Conservation (phyloP, 2,113 vertebrate species). For the Semicossyphus pulcher region DNA sequence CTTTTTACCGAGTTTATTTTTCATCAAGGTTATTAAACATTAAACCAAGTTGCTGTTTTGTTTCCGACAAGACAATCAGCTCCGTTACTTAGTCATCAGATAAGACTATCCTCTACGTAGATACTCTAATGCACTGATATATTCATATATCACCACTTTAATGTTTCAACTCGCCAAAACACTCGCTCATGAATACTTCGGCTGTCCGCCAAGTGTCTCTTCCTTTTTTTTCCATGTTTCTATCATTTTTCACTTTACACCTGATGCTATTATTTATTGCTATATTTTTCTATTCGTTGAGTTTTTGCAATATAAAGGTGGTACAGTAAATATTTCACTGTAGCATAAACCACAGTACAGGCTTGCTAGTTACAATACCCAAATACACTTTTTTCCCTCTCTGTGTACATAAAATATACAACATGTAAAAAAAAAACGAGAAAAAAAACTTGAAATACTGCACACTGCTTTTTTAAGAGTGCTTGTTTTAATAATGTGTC, state of each 20-base stretch:
- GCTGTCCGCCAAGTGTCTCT: conserved; percentile 80
- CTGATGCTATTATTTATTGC: conserved; percentile 72
- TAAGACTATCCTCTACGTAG: conserved; percentile 42
- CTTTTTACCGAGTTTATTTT: background rate
- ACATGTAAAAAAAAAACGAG: conserved; percentile 60
- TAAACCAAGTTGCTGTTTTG: conserved; percentile 65
- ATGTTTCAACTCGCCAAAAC: conserved; percentile 80
- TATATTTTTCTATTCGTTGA: conserved; percentile 68
- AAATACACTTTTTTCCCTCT: conserved; percentile 75
- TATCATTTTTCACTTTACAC: conserved; percentile 33
- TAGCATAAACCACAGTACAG: conserved; percentile 84
- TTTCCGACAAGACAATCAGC: conserved; percentile 79
- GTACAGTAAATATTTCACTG: conserved; percentile 83
- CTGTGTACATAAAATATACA: conserved; percentile 77
- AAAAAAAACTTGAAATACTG: conserved; percentile 87
- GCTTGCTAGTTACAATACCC: conserved; percentile 88
- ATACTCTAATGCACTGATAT: conserved; percentile 84
- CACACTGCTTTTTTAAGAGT: conserved; percentile 86
- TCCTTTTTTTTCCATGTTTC: conserved; percentile 45
- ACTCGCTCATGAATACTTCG: conserved; percentile 76
- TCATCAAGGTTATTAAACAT: conserved; percentile 16
- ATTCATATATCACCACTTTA: conserved; percentile 48
- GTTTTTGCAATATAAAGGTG: conserved; percentile 84
- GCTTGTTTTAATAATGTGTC: conserved; percentile 82
- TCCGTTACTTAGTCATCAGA: conserved; percentile 51